phyloP scores from a whole-genome alignment of 1,140 invertebrate genomes.

The Cydia amplana region DNA sequence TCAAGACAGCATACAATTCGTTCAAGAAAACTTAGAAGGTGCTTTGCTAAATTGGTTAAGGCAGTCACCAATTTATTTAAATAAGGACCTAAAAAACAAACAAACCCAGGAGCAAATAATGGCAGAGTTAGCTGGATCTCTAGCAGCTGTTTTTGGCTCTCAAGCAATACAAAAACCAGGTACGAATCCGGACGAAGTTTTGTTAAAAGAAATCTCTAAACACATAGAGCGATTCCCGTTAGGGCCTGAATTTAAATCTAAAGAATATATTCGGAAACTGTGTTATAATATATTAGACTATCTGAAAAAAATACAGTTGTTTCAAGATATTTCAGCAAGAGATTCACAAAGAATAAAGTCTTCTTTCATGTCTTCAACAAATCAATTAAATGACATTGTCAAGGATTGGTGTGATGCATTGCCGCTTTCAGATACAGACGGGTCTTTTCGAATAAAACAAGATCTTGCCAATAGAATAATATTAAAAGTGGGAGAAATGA shows the following conservation, averaged over 20 bases:
- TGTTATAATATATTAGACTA: background rate
- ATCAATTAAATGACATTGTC: slow-evolving; percentile 4
- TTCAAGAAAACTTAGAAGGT: slow-evolving; percentile 25
- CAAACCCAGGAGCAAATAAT: background rate
- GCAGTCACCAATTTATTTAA: background rate
- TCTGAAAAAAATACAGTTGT: slow-evolving; percentile 23
- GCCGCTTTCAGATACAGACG: slow-evolving; percentile 38
- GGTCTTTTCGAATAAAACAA: slow-evolving; percentile 39
- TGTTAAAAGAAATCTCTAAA: background rate
- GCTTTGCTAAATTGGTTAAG: background rate
- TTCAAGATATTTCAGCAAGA: slow-evolving; percentile 34
- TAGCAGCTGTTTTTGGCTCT: background rate
- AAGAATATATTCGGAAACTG: background rate
- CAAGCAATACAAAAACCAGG: background rate
- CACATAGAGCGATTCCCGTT: background rate
- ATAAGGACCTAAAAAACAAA: background rate
- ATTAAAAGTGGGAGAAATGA: slow-evolving; percentile 42
- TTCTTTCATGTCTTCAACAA: slow-evolving; percentile 23
- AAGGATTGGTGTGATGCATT: slow-evolving; percentile 39
- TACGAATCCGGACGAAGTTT: background rate
- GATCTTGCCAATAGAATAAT: slow-evolving; percentile 41
- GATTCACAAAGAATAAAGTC: slow-evolving; percentile 2
- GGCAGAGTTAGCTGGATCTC: background rate
- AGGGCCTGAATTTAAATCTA: background rate
- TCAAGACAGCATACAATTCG: background rate